These are phyloP conservation scores for Chiroxiphia lanceolata DNA, from an alignment of 2,797 vertebrate genomes.

Conservation along the genomic window DNA sequence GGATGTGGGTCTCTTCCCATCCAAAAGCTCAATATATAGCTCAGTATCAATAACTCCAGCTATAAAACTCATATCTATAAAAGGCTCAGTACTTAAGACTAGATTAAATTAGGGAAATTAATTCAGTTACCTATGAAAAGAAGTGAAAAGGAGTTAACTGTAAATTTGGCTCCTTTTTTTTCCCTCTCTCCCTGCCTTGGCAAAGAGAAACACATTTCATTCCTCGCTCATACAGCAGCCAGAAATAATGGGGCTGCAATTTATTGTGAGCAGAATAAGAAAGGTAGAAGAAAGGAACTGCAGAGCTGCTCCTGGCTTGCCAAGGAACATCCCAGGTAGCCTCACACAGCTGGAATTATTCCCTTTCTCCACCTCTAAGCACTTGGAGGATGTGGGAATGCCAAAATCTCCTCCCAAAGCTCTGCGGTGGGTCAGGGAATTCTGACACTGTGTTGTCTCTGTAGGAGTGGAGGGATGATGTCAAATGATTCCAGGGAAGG, in stretches of 20 bases:
- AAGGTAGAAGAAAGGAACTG: neutral
- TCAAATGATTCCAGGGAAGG: neutral
- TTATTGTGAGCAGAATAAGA: neutral
- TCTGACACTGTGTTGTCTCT: fast-evolving
- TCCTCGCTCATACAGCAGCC: neutral
- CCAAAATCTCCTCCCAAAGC: neutral
- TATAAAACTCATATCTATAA: constrained; percentile 30
- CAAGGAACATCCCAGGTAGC: neutral
- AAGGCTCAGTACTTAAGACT: constrained; percentile 18
- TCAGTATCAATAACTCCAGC: constrained; percentile 1
- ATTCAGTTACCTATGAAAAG: neutral
- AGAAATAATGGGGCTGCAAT: constrained; percentile 15
- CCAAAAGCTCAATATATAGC: neutral
- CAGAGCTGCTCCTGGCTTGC: neutral
- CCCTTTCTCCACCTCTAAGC: neutral
- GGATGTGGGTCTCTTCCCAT: neutral
- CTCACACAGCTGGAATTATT: neutral
- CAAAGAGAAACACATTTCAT: neutral
- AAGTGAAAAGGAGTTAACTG: neutral
- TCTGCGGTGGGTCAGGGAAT: neutral
- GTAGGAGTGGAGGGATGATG: neutral
- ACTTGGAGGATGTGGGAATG: neutral
- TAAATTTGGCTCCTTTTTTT: neutral
- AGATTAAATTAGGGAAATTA: constrained; percentile 28
- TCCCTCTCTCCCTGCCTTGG: neutral